phyloP scores from a whole-genome alignment of 2,113 vertebrate genomes.

The Melanostigma gelatinosum region DNA sequence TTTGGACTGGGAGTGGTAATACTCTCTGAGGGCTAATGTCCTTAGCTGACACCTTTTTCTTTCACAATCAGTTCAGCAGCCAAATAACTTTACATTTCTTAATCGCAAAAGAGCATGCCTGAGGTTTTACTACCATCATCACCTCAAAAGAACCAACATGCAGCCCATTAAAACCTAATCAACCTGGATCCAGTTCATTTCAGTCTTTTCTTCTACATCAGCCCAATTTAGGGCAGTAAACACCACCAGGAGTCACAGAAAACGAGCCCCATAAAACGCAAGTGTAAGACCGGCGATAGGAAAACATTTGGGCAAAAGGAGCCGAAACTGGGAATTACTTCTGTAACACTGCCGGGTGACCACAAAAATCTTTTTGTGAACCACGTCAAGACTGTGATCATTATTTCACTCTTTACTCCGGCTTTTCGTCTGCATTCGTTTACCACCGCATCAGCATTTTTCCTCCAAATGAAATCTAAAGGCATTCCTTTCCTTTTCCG shows the following conservation, averaged over 20 bases:
- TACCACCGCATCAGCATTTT: slow-evolving; percentile 80
- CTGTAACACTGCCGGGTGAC: slow-evolving; percentile 74
- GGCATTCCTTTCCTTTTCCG: slow-evolving; percentile 84
- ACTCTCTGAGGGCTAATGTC: slow-evolving; percentile 24
- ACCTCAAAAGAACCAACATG: slow-evolving; percentile 18
- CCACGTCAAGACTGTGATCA: slow-evolving; percentile 75
- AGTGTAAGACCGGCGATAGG: slow-evolving; percentile 68
- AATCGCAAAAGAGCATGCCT: slow-evolving; percentile 19
- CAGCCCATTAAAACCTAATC: slow-evolving; percentile 7
- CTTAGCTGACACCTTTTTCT: slow-evolving; percentile 33
- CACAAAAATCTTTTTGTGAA: slow-evolving; percentile 81
- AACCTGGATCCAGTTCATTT: slow-evolving; percentile 38
- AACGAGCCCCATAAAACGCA: slow-evolving; percentile 60
- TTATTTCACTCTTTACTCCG: slow-evolving; percentile 72
- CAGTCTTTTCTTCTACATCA: slow-evolving; percentile 44
- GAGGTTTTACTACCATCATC: slow-evolving; percentile 29
- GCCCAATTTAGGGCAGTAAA: slow-evolving; percentile 46
- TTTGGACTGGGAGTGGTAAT: slow-evolving; percentile 27
- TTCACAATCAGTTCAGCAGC: slow-evolving; percentile 23
- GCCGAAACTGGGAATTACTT: slow-evolving; percentile 69
- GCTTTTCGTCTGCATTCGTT: slow-evolving; percentile 75
- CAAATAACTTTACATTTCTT: slow-evolving; percentile 16
- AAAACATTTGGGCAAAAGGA: slow-evolving; percentile 73
- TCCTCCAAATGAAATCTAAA: slow-evolving; percentile 85
- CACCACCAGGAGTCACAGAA: slow-evolving; percentile 40